Evolutionary conservation across 2,888 invertebrate genomes (phyloP).

Genomic region (Megamerina dolium): DNA sequence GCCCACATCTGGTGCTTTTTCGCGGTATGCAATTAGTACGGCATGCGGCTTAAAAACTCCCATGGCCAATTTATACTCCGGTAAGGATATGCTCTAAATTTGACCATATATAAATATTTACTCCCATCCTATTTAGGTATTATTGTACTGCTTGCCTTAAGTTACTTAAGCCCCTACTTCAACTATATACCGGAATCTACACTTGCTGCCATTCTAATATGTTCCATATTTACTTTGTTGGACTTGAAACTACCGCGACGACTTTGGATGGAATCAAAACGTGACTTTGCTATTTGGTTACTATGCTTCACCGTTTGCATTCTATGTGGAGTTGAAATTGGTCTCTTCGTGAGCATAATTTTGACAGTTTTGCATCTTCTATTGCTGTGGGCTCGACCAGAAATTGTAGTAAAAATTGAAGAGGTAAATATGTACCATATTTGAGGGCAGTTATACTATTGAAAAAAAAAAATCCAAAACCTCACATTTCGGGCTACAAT

Average conservation of each 20-base stretch:
- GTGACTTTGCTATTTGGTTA: slow-evolving; percentile 61
- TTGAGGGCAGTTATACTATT: background rate
- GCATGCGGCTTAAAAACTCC: slow-evolving; percentile 84
- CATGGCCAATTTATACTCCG: slow-evolving; percentile 51
- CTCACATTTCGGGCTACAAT: background rate
- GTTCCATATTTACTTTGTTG: slow-evolving; percentile 59
- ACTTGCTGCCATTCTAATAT: slow-evolving; percentile 81
- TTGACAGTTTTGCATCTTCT: slow-evolving; percentile 61
- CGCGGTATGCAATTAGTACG: slow-evolving; percentile 81
- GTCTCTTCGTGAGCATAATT: slow-evolving; percentile 67
- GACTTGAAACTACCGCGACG: slow-evolving; percentile 46
- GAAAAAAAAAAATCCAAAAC: background rate
- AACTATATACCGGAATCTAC: slow-evolving; percentile 80
- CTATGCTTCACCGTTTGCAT: slow-evolving; percentile 66
- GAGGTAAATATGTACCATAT: slow-evolving; percentile 24
- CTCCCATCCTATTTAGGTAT: slow-evolving; percentile 56
- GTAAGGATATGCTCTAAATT: slow-evolving; percentile 22
- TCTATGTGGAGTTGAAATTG: slow-evolving; percentile 69
- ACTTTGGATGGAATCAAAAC: slow-evolving; percentile 56
- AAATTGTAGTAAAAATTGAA: slow-evolving; percentile 39
- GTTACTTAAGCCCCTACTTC: slow-evolving; percentile 83
- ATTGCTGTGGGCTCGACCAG: slow-evolving; percentile 64
- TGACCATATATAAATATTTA: background rate
- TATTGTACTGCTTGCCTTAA: slow-evolving; percentile 74
- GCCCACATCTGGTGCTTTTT: slow-evolving; percentile 83